Base-by-base conservation (phyloP, 2,797 vertebrate species). In the Brachyalestes nurse region DNA sequence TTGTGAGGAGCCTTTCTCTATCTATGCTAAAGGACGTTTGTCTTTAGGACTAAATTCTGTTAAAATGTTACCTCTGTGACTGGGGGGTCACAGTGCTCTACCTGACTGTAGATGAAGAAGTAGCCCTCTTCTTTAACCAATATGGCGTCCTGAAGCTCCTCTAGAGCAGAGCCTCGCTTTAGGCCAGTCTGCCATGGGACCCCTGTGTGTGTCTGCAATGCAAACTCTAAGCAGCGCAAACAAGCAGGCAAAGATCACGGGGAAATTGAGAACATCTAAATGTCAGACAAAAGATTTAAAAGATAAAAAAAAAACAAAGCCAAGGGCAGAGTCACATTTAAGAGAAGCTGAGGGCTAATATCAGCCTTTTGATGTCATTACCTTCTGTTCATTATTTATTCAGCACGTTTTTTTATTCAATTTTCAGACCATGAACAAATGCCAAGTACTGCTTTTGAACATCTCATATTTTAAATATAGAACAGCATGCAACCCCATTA, bases 21-120 rank as follows among this genome's bases (percentile, higher is more conserved):
- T 3, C 25, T 38, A n/a, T 82, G 23, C 51, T 42, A 73, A 66
- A 25, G 1, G 66, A 23, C 45, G 51, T 72, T 74, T 67, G 38
- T 53, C 34, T 71, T 81, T 28, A 23, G 14, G 19, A 49, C 42
- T 75, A 74, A 45, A 72, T 38, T 25, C 10, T 55, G 45, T 71
- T 76, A 57, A 71, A 75, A 67, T 49, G 25, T 80, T 79, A 75
- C 66, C 77, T 75, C 74, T 72, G 49, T 25, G 13, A 67, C 38
- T 42, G 58, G 61, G 51, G 64, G 55, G 23, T 69, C 45, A 74
- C 25, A 51, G 42, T 38, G 74, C 34, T 76, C 38, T 74, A 98
- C 97, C 97, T 99, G 97, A 53, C 97, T 96, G 86, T 99, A 99
- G 84, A 99, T 96, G 67, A 97, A 97, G 93, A 96, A 99, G 92